Evolutionary conservation across 2,888 invertebrate species (phyloP), one percentile per base, ranked within the genome.

Genomic region (Hemaris fuciformis): DNA sequence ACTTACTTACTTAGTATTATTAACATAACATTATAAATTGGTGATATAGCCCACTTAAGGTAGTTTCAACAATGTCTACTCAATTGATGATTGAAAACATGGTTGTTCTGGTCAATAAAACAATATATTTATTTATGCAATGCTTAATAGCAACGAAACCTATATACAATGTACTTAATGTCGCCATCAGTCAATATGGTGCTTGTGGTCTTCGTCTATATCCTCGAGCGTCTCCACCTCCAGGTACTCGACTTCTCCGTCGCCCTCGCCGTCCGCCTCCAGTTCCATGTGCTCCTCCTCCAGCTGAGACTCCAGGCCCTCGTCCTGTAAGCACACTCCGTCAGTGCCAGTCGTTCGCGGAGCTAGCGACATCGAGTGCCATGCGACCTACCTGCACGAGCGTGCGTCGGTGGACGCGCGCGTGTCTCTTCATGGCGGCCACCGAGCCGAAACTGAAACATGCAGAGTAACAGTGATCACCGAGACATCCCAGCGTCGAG

Each of bases 201-300:
- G 57, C 38, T 53, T 53, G 23, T 60, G 65, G 23, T 62, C 65
- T 20, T 79, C 72, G 7, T 77, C 79, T 57, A 69, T 4, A 1
- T 88, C 88, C 20, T 90, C 89, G 7, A 90, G 75, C 1, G 87
- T 71, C 61, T 90, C 91, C 70, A 90, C 78, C 75, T 91, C 90
- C 25, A 90, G 80, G 73, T 90, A 91, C 69, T 91, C 89, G 59
- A 87, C 87, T 63, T 81, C 77, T 0, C 78, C 86, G 13, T 75
- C 88, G 22, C 89, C 89, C 7, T 90, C 88, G 22, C 89, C 89
- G 7, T 90, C 75, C 1, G 85, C 70, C 60, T 90, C 91, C 70
- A 90, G 77, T 75, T 91, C 90, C 31, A 89, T 80, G 72, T 89
- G 90, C 69, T 91, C 89, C 59, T 87, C 87, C 62, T 81, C 77